These are phyloP conservation scores for Vombatus ursinus DNA, from an alignment of 2,113 vertebrate species.

Conservation along the genomic window DNA sequence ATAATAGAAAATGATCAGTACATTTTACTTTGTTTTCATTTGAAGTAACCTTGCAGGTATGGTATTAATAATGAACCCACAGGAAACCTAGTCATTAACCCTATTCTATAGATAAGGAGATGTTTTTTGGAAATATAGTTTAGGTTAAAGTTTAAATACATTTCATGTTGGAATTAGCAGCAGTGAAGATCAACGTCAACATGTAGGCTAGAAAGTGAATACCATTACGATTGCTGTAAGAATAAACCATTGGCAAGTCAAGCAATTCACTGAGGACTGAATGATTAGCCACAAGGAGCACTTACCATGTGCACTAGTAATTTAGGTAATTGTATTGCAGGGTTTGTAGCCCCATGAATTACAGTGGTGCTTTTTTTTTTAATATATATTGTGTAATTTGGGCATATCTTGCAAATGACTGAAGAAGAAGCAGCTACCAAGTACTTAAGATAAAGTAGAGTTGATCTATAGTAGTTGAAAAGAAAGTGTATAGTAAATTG, in stretches of 20 bases:
- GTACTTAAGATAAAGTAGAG: conserved; percentile 73
- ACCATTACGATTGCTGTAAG: conserved; percentile 58
- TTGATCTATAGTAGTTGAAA: conserved; percentile 15
- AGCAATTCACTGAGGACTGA: conserved; percentile 73
- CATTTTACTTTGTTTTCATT: conserved; percentile 1
- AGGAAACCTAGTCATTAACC: rapidly evolving
- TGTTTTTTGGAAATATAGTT: background rate
- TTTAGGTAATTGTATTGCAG: conserved; percentile 88
- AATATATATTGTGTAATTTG: conserved; percentile 85
- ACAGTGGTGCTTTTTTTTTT: conserved; percentile 86
- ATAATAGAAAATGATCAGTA: background rate
- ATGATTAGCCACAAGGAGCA: conserved; percentile 83
- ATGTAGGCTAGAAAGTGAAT: conserved; percentile 53
- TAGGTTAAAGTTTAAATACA: conserved; percentile 54
- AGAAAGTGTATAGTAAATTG: conserved; percentile 31
- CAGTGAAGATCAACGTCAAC: conserved; percentile 6
- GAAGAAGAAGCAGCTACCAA: conserved; percentile 81
- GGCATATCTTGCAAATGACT: conserved; percentile 84
- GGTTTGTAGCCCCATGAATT: conserved; percentile 84
- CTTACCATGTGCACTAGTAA: conserved; percentile 83
- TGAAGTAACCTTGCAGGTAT: conserved; percentile 13
- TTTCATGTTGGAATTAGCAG: conserved; percentile 36
- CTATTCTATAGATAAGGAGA: conserved; percentile 23
- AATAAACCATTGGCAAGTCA: conserved; percentile 74
- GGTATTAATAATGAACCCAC: rapidly evolving